These are phyloP conservation scores for Vicugna pacos DNA, from an alignment of 2,113 vertebrate genomes.

Conservation along the genomic window DNA sequence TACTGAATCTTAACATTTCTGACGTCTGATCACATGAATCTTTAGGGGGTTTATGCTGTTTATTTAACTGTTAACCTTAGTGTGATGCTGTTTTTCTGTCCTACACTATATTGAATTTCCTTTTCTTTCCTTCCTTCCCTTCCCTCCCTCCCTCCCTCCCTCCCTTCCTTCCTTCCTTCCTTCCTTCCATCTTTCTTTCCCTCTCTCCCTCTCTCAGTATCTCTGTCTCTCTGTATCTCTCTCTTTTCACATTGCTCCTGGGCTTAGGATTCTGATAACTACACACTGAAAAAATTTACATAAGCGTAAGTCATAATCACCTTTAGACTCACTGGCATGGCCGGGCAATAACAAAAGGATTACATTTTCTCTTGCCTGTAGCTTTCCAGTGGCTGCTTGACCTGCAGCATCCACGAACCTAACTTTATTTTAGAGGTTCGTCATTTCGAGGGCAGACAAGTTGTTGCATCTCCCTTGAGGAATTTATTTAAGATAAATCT, in stretches of 20 bases:
- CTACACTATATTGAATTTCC: background rate
- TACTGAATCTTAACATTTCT: conserved; percentile 28
- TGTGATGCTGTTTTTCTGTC: background rate
- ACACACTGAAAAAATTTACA: background rate
- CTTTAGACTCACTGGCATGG: background rate
- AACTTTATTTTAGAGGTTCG: background rate
- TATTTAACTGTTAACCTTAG: background rate
- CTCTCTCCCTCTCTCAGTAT: too few species aligned
- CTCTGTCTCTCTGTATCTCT: background rate
- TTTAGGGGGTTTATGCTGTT: background rate
- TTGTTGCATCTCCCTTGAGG: background rate
- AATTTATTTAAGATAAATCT: conserved; percentile 26
- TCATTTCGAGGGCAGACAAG: background rate
- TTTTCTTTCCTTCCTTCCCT: background rate
- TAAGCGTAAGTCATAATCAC: background rate
- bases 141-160: too few species aligned
- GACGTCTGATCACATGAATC: background rate
- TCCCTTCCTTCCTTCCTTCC: too few species aligned
- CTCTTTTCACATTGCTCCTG: background rate
- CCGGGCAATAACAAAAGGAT: background rate
- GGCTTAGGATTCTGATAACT: conserved; percentile 3
- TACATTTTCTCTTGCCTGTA: background rate
- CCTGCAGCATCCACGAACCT: background rate
- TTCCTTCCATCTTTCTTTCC: too few species aligned
- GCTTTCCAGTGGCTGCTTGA: background rate